Evolutionary conservation across 2,113 vertebrate species (phyloP), one percentile per base, ranked within the genome.

Genomic region (Pluvialis apricaria): DNA sequence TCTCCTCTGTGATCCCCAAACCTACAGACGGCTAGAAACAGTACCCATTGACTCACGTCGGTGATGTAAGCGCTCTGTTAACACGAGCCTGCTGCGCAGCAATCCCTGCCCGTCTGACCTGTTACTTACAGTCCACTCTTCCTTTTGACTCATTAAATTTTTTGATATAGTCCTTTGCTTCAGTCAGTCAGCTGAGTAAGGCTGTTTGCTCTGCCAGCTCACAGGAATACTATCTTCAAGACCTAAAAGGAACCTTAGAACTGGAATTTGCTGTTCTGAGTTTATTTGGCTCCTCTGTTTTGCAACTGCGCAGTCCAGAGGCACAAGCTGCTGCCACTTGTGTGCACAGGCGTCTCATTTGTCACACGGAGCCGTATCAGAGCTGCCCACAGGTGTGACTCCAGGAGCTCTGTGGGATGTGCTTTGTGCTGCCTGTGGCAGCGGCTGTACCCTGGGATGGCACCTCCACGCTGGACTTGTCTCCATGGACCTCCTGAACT

Each of bases 221-320:
- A 88, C 28, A 34, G 8, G 34, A 90, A 65, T 9, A 71, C 58
- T 54, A 88, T 45, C 45, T 40, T 25, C 58, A 20, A 77, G 60
- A 83, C 38, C 54, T 75, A 58, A 88, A 81, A 81, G 19, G 45
- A 62, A 80, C 62, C 38, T 45, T 15, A 58, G 71, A 90, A 66
- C 32, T 57, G 47, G 55, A 90, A 94, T 93, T 90, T 88, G 45
- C 73, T 82, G 61, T 62, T 92, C 51, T 70, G 31, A 76, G 38
- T 91, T 79, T 21, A 6, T 84, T 76, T 70, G 25, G 22, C 10
- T 70, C 29, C 21, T 55, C 16, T 70, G 7, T 66, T 90, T 89
- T 80, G 55, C 45, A 92, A 28, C 26, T 52, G 15, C 2, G 3
- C 32, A 17, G 34, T 47, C 34, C 32, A 92, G 51, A 78, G 49